Base-by-base conservation (phyloP, 2,113 vertebrate species). In the Ptilorrhoa leucosticta region DNA sequence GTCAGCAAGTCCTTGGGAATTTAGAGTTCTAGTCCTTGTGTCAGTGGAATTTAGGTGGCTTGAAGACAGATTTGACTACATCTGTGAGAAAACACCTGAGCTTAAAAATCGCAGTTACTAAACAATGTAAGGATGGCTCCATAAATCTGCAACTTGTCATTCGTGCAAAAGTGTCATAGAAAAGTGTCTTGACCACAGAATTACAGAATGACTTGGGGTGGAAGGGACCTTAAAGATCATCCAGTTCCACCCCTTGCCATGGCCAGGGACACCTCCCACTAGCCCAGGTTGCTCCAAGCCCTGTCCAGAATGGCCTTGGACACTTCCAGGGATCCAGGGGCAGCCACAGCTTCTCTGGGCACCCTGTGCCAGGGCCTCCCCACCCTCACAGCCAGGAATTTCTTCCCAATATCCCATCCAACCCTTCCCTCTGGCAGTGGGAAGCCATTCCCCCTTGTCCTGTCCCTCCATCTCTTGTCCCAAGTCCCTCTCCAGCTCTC, bases 271-370 rank as follows among this genome's bases (percentile, higher is more conserved):
- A 48, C 0, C 7, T 65, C 2, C 57, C 76, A 42, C 21, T 3
- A 0, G 0, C 11, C 31, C 66, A 72, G 6, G 14, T 0, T 8
- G 17, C 1, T 71, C 30, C 65, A 71, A 56, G 23, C 21, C 30
- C n/a, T 0, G 0, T 40, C 40, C 35, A 35, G 0, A 20, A 48
- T 35, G 57, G 24, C 11, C 35, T 56, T 27, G 57, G 85, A 2
- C 42, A 35, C 6, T 71, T 1, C 21, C 65, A 71, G 65, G 26
- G 35, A 71, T 64, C 21, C 56, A 63, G 56, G 48, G 48, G 35
- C 57, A 87, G 48, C 16, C 40, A 14, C 56, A 79, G 75, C n/a
- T 54, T 3, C 56, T 63, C 56, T 30, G 56, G 6, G 11, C 7
- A 60, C 2, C 26, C 53, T 37, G 33, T 27, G 27, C 63, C 72